Evolutionary conservation across 2,888 invertebrate species (phyloP).

Genomic region (Dynastes hyllus): DNA sequence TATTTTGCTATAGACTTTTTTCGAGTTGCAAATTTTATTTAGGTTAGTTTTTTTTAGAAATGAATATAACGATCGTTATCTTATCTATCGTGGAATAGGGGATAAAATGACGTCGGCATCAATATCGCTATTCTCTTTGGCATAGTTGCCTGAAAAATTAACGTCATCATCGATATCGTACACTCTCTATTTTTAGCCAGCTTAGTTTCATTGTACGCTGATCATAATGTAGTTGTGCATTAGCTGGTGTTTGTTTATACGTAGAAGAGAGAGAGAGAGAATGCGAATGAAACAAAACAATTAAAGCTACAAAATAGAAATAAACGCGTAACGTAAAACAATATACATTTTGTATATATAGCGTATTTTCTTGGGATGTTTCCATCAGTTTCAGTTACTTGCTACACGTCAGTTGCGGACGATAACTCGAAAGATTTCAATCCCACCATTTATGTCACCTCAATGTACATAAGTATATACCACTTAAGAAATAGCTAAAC

Average conservation of each 20-base stretch:
- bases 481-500: too few relatives aligned
- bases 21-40: neutral
- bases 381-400: too few relatives aligned
- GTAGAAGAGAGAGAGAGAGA: neutral
- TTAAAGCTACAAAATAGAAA: neutral
- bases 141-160: constrained; percentile 14
- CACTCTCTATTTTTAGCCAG: constrained; percentile 19
- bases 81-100: constrained; percentile 17
- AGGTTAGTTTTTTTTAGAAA: neutral
- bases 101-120: constrained; percentile 12
- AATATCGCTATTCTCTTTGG: constrained; percentile 16
- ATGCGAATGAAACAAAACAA: constrained; percentile 23
- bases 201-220: constrained; percentile 10
- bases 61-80: constrained; percentile 1
- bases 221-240: constrained; percentile 15
- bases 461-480: too few relatives aligned
- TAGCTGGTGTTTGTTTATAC: constrained; percentile 12
- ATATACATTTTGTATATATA: too few relatives aligned
- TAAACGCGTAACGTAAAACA: neutral
- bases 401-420: too few relatives aligned
- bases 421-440: too few relatives aligned
- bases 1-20: neutral
- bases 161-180: constrained; percentile 27
- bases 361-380: too few relatives aligned
- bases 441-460: too few relatives aligned